Percentiles rank a stretch among this genome's conserved stretches.
These are phyloP conservation scores for Dyspetes luteomarginatus DNA, from an alignment of 2,888 invertebrate genomes.

Conservation along the genomic window DNA sequence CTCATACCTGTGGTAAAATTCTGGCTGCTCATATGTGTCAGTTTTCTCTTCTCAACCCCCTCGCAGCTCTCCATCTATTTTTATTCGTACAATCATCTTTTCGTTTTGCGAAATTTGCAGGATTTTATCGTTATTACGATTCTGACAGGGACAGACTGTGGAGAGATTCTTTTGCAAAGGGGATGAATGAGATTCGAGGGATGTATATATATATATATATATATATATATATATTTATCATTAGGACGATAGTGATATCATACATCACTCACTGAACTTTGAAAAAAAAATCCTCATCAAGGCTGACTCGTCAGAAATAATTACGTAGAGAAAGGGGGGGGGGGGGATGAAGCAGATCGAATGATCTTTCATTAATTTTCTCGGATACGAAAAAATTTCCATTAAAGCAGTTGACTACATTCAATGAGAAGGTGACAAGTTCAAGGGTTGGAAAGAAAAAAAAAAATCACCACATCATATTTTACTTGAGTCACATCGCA, in stretches of 20 bases:
- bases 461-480: conserved; percentile 32
- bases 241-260: no score
- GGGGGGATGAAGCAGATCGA: background rate
- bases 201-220: background rate
- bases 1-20: conserved; percentile 36
- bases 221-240: no score
- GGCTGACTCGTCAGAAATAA: conserved; percentile 3
- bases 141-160: background rate
- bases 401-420: background rate
- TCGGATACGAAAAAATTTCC: conserved; percentile 19
- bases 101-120: conserved; percentile 22
- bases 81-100: conserved; percentile 44
- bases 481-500: conserved; percentile 31
- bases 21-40: conserved; percentile 3
- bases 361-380: background rate
- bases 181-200: conserved; percentile 3
- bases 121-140: conserved; percentile 50
- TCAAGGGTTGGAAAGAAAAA: conserved; percentile 32
- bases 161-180: conserved; percentile 9
- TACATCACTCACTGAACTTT: no score
- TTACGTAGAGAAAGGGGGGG: background rate
- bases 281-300: no score
- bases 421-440: background rate
- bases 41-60: background rate
- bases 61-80: background rate